Evolutionary conservation across 2,888 invertebrate species (phyloP).

Genomic region (Drosophila monieri): DNA sequence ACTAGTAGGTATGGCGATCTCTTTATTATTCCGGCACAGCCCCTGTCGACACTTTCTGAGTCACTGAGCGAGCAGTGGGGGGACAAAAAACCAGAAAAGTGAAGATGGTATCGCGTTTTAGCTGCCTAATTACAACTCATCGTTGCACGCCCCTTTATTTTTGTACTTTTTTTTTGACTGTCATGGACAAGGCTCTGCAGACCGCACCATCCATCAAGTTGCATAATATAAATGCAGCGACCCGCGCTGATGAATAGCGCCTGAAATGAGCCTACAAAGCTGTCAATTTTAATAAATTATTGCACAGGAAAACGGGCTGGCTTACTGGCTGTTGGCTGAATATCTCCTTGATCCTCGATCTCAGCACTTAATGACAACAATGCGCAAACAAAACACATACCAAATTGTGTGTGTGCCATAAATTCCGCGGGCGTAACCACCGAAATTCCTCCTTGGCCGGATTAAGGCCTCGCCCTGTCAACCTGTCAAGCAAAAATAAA

Average conservation of each 20-base stretch:
- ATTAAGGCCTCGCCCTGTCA: conserved; percentile 61
- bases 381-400: conserved; percentile 78
- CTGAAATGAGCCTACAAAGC: conserved; percentile 82
- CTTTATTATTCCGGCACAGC: conserved; percentile 71
- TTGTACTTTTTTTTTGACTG: conserved; percentile 24
- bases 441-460: conserved; percentile 30
- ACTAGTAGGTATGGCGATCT: conserved; percentile 49
- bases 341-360: conserved; percentile 36
- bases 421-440: conserved; percentile 53
- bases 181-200: conserved; percentile 54
- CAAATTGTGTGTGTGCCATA: conserved; percentile 69
- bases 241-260: conserved; percentile 80
- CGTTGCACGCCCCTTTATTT: conserved; percentile 47
- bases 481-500: conserved; percentile 60
- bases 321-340: conserved; percentile 10
- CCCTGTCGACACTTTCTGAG: conserved; percentile 71
- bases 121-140: conserved; percentile 73
- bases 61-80: conserved; percentile 40
- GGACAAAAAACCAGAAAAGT: not conserved
- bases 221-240: conserved; percentile 81
- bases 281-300: conserved; percentile 83
- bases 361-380: conserved; percentile 73
- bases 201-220: conserved; percentile 82
- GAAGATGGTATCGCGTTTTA: conserved; percentile 35
- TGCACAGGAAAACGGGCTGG: conserved; percentile 54